Conservation (phyloP, 2,797 vertebrate species). For the Falco concolor region DNA sequence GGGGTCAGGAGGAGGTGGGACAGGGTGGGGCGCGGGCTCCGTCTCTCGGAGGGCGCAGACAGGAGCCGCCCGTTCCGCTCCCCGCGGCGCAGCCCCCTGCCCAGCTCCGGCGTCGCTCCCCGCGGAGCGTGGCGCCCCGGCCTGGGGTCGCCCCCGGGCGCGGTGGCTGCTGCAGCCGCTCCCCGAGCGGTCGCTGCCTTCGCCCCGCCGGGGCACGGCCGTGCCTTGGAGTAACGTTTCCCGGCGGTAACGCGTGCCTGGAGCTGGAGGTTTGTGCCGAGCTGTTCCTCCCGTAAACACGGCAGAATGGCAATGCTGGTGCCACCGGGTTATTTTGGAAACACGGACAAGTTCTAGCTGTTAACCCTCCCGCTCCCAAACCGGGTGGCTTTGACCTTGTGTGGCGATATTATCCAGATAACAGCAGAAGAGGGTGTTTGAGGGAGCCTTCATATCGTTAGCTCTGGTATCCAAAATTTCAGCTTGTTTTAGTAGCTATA, state of each 20-base stretch:
- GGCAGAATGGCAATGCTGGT: background rate
- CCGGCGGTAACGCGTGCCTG: background rate
- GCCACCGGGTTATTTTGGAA: slow-evolving; percentile 25
- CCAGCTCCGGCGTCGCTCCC: background rate
- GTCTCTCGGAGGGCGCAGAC: too few species aligned
- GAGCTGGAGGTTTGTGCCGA: background rate
- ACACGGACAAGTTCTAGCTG: background rate
- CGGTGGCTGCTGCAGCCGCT: background rate
- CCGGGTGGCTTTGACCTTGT: background rate
- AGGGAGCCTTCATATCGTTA: background rate
- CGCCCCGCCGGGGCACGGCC: background rate
- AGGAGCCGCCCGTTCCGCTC: too few species aligned
- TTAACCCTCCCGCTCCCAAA: background rate
- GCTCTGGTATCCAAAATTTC: background rate
- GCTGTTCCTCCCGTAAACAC: background rate
- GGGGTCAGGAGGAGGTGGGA: too few species aligned
- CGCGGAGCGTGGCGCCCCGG: too few species aligned
- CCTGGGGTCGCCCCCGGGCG: background rate
- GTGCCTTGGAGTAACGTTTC: background rate
- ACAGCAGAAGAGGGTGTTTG: background rate
- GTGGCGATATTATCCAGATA: background rate
- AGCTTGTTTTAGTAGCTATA: background rate
- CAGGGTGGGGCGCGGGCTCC: too few species aligned
- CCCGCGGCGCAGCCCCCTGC: too few species aligned
- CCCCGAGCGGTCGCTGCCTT: background rate